phyloP scores from a whole-genome alignment of 2,797 vertebrate genomes.

The Rhadinocentrus ornatus region DNA sequence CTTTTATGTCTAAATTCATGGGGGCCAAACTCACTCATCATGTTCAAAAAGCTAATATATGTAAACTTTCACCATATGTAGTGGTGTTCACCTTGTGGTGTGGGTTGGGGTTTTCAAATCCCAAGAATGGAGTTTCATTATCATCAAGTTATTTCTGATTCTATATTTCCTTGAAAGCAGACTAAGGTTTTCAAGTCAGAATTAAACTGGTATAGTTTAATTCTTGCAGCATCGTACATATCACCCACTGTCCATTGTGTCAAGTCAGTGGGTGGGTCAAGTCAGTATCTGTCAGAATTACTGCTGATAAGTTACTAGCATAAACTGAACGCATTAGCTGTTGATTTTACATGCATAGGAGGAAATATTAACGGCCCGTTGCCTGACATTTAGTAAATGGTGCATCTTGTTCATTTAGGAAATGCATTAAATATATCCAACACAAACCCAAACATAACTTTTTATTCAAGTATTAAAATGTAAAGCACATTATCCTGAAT shows the following conservation, averaged over 20 bases:
- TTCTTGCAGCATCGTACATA: not conserved
- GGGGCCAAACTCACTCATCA: too few relatives aligned
- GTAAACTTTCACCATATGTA: not conserved
- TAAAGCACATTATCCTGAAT: conserved; percentile 84
- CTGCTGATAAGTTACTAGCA: not conserved
- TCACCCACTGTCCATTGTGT: not conserved
- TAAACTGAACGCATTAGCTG: not conserved
- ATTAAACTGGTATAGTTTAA: too few relatives aligned
- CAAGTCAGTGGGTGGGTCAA: not conserved
- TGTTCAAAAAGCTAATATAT: too few relatives aligned
- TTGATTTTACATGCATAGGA: not conserved
- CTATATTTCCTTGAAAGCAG: not conserved
- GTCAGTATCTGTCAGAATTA: not conserved
- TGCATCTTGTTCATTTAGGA: conserved; percentile 40
- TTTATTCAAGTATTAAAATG: conserved; percentile 91
- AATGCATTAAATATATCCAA: conserved; percentile 48
- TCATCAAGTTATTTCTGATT: not conserved
- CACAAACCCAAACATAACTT: conserved; percentile 80
- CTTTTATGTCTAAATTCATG: too few relatives aligned
- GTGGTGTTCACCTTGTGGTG: not conserved
- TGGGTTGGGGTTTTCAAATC: not conserved
- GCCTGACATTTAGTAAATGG: conserved; percentile 15
- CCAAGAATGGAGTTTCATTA: not conserved
- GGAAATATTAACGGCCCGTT: conserved; percentile 33
- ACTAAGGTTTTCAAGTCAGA: too few relatives aligned